Evolutionary conservation across 2,888 invertebrate genomes (phyloP).

Genomic region (Syritta pipiens): DNA sequence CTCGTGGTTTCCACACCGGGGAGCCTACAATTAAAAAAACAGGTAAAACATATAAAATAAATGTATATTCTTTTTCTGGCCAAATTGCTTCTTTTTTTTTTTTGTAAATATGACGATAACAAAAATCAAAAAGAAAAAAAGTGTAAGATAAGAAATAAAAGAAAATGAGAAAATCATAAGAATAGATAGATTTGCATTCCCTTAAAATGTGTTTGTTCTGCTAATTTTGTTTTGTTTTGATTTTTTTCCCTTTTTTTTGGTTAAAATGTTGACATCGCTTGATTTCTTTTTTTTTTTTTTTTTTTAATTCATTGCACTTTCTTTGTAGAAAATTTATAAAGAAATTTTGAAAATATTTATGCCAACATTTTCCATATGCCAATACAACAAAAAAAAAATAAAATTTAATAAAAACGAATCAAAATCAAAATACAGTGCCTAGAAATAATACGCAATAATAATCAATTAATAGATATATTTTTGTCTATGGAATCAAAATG

Average conservation of each 20-base stretch:
- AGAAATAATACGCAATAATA: slow-evolving; percentile 53
- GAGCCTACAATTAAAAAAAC: slow-evolving; percentile 90
- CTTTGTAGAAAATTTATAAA: slow-evolving; percentile 55
- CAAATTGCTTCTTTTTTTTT: slow-evolving; percentile 52
- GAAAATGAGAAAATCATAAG: slow-evolving; percentile 30
- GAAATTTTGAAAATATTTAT: slow-evolving; percentile 73
- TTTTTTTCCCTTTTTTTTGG: slow-evolving; percentile 70
- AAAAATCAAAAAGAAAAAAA: slow-evolving; percentile 58
- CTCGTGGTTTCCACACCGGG: slow-evolving; percentile 99
- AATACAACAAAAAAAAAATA: slow-evolving; percentile 36
- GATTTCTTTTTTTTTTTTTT: slow-evolving; percentile 51
- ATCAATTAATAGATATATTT: slow-evolving; percentile 42
- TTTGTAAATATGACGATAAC: slow-evolving; percentile 60
- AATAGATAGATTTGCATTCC: slow-evolving; percentile 54
- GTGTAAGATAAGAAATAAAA: slow-evolving; percentile 21
- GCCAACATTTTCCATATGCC: slow-evolving; percentile 77
- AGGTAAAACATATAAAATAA: slow-evolving; percentile 79
- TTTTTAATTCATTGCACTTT: slow-evolving; percentile 46
- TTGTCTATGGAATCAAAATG: slow-evolving; percentile 15
- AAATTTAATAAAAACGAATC: slow-evolving; percentile 40
- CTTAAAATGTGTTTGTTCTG: slow-evolving; percentile 33
- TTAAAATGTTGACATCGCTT: slow-evolving; percentile 80
- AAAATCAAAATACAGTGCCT: slow-evolving; percentile 63
- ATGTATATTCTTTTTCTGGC: slow-evolving; percentile 70
- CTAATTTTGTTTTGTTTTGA: slow-evolving; percentile 50